Percentiles rank a stretch among this genome's conserved stretches.
These are phyloP conservation scores for Prolemur simus DNA, from an alignment of 2,113 vertebrate genomes.

Conservation along the genomic window DNA sequence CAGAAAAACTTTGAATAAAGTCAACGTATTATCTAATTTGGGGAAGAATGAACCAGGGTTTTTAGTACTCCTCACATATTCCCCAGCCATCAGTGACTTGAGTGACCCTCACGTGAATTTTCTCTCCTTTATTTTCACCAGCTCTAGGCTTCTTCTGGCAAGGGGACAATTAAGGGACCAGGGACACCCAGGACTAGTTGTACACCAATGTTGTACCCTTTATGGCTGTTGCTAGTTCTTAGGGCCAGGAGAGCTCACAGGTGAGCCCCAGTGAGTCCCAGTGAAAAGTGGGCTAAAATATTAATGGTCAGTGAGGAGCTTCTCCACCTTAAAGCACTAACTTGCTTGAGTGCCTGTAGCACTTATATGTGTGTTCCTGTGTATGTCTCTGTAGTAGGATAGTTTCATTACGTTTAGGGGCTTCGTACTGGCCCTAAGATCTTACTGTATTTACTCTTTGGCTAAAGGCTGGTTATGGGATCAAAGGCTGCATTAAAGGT, in stretches of 20 bases:
- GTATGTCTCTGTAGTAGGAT: background rate
- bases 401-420: background rate
- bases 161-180: background rate
- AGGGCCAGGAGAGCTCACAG: background rate
- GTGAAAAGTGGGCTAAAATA: background rate
- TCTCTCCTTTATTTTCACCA: background rate
- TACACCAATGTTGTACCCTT: background rate
- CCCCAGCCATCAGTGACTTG: background rate
- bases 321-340: background rate
- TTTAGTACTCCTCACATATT: background rate
- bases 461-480: background rate
- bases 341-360: background rate
- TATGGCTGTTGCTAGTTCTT: background rate
- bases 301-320: background rate
- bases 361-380: background rate
- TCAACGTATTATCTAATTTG: background rate
- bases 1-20: background rate
- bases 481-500: background rate
- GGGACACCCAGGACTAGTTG: background rate
- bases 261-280: background rate
- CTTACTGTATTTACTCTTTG: background rate
- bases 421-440: background rate
- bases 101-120: background rate
- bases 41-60: background rate
- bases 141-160: background rate